These are phyloP conservation scores for Alethe castanea DNA, from an alignment of 2,113 vertebrate species.

Conservation along the genomic window DNA sequence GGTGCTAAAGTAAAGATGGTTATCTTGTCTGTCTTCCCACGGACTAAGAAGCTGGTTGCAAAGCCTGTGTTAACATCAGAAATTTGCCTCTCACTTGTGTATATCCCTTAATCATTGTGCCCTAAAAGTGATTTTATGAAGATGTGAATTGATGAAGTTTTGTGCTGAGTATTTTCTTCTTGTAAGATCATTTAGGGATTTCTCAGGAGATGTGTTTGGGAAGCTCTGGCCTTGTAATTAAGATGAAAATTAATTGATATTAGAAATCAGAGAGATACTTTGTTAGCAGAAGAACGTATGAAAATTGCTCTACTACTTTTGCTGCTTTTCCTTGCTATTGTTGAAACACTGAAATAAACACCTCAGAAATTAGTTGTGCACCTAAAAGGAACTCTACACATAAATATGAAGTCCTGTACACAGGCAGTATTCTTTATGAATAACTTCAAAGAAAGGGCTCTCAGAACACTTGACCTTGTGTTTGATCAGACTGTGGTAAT, in stretches of 20 bases:
- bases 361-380: neutral
- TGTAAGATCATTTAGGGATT: neutral
- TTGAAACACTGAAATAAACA: neutral
- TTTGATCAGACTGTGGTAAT: neutral
- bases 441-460: neutral
- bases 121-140: neutral
- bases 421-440: neutral
- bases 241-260: neutral
- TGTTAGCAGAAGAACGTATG: neutral
- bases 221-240: neutral
- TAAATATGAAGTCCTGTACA: neutral
- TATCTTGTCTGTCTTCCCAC: neutral
- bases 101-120: neutral
- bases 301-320: neutral
- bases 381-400: neutral
- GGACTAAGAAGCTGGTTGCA: neutral
- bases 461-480: neutral
- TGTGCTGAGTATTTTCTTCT: neutral
- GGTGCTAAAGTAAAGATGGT: neutral
- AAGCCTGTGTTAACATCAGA: neutral
- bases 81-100: neutral
- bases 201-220: neutral
- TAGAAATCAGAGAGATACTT: neutral
- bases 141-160: neutral
- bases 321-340: neutral